Base-by-base conservation (phyloP, 2,113 vertebrate genomes). In the Bostrychus sinensis region DNA sequence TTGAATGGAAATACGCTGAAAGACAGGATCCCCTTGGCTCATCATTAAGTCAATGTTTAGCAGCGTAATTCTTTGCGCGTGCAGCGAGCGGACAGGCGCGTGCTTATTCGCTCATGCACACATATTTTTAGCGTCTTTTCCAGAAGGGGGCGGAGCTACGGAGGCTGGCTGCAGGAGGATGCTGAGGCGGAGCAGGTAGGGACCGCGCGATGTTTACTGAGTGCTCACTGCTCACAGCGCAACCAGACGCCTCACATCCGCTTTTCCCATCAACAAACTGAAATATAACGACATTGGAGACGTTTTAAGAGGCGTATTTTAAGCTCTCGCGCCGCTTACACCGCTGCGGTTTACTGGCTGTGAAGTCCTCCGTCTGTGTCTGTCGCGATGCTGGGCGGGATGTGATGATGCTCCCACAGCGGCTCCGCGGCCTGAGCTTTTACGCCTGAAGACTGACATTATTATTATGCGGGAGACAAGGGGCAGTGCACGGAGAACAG, bases 391-490 rank as follows among this genome's bases (percentile, higher is more conserved):
- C 70, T 56, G 39, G 67, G 61, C 61, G 43, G 54, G 83, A 82
- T 73, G 86, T 79, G 75, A 85, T 46, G 78, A 85, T 46, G 78
- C 78, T 82, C 66, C 66, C 53, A 62, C 55, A 54, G 14, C n/a
- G 70, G 54, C 61, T 50, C 62, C 36, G 60, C 79, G 83, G 67
- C 56, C 57, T 53, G 43, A 68, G 67, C 79, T 62, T 28, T 64
- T 66, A 14, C 4, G 62, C 65, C 66, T 48, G 78, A 71, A 70
- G 32, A 78, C 56, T 48, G 87, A 62, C 87, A 89, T 83, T 89
- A 90, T 92, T 89, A 90, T 83, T 89, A 91, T 92, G 91, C 87
- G 16, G 84, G 82, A 74, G 75, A 25, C 66, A 22, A 63, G 74
- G 63, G 56, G 43, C 22, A 5, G 70, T 75, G 81, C 19, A 63